Base-by-base conservation (phyloP, 2,113 vertebrate species). In the Sakesphorus luctuosus region DNA sequence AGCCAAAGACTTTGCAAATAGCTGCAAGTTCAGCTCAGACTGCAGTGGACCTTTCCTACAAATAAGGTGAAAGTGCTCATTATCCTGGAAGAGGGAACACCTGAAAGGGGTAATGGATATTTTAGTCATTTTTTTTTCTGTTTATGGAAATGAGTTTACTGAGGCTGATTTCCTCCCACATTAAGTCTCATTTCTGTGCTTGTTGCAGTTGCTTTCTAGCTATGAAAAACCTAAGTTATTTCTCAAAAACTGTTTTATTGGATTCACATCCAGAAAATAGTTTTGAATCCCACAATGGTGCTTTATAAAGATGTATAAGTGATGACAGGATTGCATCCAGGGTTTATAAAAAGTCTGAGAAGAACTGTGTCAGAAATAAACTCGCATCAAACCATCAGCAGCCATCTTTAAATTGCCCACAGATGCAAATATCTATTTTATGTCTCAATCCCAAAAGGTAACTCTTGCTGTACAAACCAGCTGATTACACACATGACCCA, bases 301-400 rank as follows among this genome's bases (percentile, higher is more conserved):
- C 15, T 81, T 75, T 49, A 78, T 59, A 66, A 84, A 86, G 35
- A 78, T 9, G 3, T 53, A 62, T 56, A 53, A 72, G 29, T 36
- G 73, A 89, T 33, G 67, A 81, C 36, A 58, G 31, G 38, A 72
- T 73, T 53, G 87, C 77, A 84, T 40, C 11, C 81, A 82, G 66
- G 84, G 40, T 14, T 73, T 58, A 94, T 49, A 92, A 89, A 58
- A 66, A 71, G 58, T 47, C 35, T 56, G 69, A 90, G 82, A 94
- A 90, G 69, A 91, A 82, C n/a, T 6, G 15, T 50, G 12, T 89
- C 2, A 3, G 49, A 87, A 95, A 89, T 52, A 63, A 92, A 63
- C 23, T 29, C 76, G 31, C 28, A 89, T 46, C 59, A 89, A 84
- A 72, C 29, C 43, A 81, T 67, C 49, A 84, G 52, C 18, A 91